phyloP scores from a whole-genome alignment of 1,140 invertebrate genomes.

The Probaryconus sp. region DNA sequence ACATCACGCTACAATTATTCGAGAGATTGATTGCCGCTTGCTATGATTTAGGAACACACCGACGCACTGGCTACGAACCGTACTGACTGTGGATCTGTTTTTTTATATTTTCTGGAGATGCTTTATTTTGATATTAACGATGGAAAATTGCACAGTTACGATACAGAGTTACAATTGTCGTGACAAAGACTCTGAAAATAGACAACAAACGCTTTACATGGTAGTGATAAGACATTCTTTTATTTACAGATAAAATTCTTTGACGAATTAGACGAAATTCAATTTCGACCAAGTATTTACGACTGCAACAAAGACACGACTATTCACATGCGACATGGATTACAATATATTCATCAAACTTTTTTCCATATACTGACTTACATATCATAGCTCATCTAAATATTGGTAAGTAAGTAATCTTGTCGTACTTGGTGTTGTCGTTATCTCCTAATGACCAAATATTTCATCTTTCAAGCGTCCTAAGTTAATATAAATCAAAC shows the following conservation, averaged over 20 bases:
- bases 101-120: background rate
- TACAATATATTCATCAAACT: slow-evolving; percentile 27
- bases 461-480: no score
- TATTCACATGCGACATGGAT: slow-evolving; percentile 44
- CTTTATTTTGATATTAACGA: background rate
- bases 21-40: no score
- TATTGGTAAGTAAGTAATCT: slow-evolving; percentile 31
- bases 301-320: slow-evolving; percentile 45
- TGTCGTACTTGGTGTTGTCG: slow-evolving; percentile 23
- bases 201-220: slow-evolving; percentile 38
- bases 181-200: slow-evolving; percentile 43
- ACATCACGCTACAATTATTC: no score
- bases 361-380: slow-evolving; percentile 42
- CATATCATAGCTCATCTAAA: slow-evolving; percentile 14
- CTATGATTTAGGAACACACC: no score
- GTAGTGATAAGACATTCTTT: slow-evolving; percentile 50
- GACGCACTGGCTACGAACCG: no score
- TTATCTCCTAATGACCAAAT: no score
- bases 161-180: slow-evolving; percentile 41
- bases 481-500: no score
- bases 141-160: no score
- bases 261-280: slow-evolving; percentile 45
- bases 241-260: slow-evolving; percentile 60
- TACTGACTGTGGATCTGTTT: background rate
- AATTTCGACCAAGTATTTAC: slow-evolving; percentile 25